phyloP scores from a whole-genome alignment of 2,797 vertebrate species.

The Crocodylus rhombifer region DNA sequence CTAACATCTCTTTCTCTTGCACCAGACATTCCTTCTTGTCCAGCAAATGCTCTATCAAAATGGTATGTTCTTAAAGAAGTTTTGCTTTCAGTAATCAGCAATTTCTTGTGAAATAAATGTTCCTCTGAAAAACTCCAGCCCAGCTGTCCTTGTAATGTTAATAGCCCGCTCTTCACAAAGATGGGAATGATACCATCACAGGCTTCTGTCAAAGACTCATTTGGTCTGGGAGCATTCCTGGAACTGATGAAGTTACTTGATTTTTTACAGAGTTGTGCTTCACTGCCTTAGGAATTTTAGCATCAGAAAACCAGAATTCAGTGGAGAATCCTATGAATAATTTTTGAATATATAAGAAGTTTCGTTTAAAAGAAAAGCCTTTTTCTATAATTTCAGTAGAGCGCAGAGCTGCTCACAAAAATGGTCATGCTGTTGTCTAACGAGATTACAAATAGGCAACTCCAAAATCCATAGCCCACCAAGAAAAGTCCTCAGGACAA shows the following conservation, averaged over 20 bases:
- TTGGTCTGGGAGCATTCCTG: not conserved
- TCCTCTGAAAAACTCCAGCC: no score
- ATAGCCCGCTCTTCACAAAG: not conserved
- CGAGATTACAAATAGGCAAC: not conserved
- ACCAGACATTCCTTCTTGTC: no score
- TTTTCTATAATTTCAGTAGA: slow-evolving; percentile 21
- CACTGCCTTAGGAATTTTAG: slow-evolving; percentile 27
- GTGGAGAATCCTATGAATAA: slow-evolving; percentile 45
- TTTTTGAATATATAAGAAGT: slow-evolving; percentile 53
- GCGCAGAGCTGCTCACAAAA: not conserved
- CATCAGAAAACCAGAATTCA: slow-evolving; percentile 39
- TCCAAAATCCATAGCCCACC: not conserved
- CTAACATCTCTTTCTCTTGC: no score
- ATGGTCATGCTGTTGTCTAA: not conserved
- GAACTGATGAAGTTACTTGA: not conserved
- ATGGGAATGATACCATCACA: not conserved
- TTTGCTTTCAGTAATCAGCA: no score
- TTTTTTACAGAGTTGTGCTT: not conserved
- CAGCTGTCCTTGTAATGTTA: not conserved
- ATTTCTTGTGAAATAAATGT: no score
- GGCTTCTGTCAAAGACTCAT: not conserved
- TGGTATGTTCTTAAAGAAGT: no score
- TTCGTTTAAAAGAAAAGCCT: slow-evolving; percentile 19
- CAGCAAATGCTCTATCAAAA: no score
- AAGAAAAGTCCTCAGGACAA: not conserved